Base-by-base conservation (phyloP, 2,888 invertebrate genomes). In the Napeogenes sylphis region DNA sequence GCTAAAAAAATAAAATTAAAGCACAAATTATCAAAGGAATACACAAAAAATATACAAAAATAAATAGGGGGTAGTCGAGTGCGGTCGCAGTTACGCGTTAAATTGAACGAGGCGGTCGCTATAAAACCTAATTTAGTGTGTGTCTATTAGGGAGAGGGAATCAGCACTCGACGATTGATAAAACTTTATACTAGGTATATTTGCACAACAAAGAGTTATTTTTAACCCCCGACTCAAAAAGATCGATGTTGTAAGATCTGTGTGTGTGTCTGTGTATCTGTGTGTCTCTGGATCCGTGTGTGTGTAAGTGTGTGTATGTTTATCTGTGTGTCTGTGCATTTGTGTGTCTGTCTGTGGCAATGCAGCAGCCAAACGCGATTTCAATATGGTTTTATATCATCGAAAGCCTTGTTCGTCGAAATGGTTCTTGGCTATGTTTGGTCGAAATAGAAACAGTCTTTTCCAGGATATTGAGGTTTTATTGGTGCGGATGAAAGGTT, bases 91-190 rank as follows among this genome's bases (percentile, higher is more conserved):
- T 86, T 83, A 81, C 83, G 85, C 83, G 85, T 86, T 82, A 87
- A 85, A 87, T 87, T 87, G 87, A 87, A 86, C 85, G 82, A 79
- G 83, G 77, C 80, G 72, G 78, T 73, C 78, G 84, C 82, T 79
- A 85, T 88, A 85, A 87, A 87, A 85, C 79, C 82, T 88, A 87
- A 88, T 88, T 88, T 88, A 85, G 85, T 87, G 87, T 85, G 82
- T 82, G 83, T 75, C 85, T 85, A 86, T 88, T 87, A 85, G 76
- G 79, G 74, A 71, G 72, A 74, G 74, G 72, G 78, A 75, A 75
- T 75, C 79, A 75, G 77, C 75, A 75, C 21, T 72, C 68, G 72
- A 72, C 76, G 75, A 80, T 80, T 77, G 75, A 77, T 78, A 75
- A 73, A 70, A 71, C 61, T 62, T 66, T 62, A 63, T 66, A 66